Evolutionary conservation across 1,140 invertebrate genomes (phyloP), one percentile per base, ranked within the genome.

Genomic region (Aporrectodea caliginosa): DNA sequence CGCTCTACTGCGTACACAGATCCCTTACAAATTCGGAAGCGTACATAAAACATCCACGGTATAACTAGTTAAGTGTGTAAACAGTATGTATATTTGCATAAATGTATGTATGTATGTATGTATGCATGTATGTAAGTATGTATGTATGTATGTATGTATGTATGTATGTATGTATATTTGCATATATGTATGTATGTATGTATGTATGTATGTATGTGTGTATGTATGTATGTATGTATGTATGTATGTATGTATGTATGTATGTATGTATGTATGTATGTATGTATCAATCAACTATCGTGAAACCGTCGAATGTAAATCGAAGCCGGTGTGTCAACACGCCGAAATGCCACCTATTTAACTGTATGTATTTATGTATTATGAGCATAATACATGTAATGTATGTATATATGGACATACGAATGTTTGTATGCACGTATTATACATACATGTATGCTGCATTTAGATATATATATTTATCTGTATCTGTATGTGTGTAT

Each of bases 151-250:
- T 80, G 68, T 78, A 34, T 71, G 76, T 78, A 58, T 32, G 6
- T 35, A 69, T 30, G 30, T 75, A 79, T 16, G 68, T 16, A 30
- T 34, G 68, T 79, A 69, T 69, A 30, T 69, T 33, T 77, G 58
- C 76, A 76, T 77, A 69, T 79, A 34, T 77, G 68, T 79, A 76
- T 77, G 68, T 77, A 76, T 77, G 34, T 79, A 76, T 79, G 35
- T 34, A 32, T 77, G 68, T 79, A 31, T 77, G 58, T 77, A 76
- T 79, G 68, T 79, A 76, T 79, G 68, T 79, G 22, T 77, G 31
- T 68, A n/a, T 35, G 68, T 77, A 29, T 79, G 69, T 69, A 33
- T 77, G 33, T 78, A 43, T 81, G 32, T 74, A 30, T 75, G 58
- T 68, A 29, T 69, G 0, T 79, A 70, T 73, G 43, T 74, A 69